phyloP scores from a whole-genome alignment of 2,888 invertebrate genomes.

The Platycheirus albimanus region DNA sequence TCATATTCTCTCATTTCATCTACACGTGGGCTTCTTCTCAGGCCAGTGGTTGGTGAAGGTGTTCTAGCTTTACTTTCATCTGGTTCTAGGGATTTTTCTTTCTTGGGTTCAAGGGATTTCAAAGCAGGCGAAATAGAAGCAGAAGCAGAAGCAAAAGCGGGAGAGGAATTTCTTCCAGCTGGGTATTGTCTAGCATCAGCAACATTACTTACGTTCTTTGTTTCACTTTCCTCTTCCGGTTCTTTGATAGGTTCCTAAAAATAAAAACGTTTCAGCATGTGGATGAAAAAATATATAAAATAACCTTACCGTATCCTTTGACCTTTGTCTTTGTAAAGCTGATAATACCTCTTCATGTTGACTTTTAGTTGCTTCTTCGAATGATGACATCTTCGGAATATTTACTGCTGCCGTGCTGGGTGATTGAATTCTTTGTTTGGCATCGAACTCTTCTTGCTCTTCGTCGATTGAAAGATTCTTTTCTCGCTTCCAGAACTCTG shows the following conservation, averaged over 20 bases:
- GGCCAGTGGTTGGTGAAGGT: conserved; percentile 71
- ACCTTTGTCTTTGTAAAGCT: conserved; percentile 77
- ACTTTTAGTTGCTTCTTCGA: conserved; percentile 81
- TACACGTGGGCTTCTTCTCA: conserved; percentile 81
- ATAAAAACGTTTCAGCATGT: not conserved
- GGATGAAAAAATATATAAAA: not conserved
- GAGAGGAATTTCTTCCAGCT: conserved; percentile 68
- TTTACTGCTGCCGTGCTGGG: conserved; percentile 73
- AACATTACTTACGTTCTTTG: conserved; percentile 73
- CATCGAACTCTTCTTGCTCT: conserved; percentile 78
- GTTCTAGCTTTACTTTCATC: conserved; percentile 75
- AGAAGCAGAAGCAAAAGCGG: conserved; percentile 76
- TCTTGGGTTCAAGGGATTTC: conserved; percentile 66
- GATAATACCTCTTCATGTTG: conserved; percentile 80
- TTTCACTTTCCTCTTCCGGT: conserved; percentile 51
- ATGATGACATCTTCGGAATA: conserved; percentile 80
- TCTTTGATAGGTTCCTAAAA: conserved; percentile 68
- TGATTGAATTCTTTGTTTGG: conserved; percentile 63
- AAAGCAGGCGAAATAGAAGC: conserved; percentile 75
- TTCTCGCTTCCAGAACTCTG: conserved; percentile 81
- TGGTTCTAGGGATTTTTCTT: conserved; percentile 76
- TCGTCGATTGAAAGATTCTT: conserved; percentile 81
- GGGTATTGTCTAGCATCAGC: conserved; percentile 74
- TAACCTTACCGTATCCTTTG: conserved; percentile 77
- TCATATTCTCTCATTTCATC: conserved; percentile 80